These are phyloP conservation scores for Xenotilapia caudafasciata DNA, from an alignment of 2,113 vertebrate species.

Conservation along the genomic window DNA sequence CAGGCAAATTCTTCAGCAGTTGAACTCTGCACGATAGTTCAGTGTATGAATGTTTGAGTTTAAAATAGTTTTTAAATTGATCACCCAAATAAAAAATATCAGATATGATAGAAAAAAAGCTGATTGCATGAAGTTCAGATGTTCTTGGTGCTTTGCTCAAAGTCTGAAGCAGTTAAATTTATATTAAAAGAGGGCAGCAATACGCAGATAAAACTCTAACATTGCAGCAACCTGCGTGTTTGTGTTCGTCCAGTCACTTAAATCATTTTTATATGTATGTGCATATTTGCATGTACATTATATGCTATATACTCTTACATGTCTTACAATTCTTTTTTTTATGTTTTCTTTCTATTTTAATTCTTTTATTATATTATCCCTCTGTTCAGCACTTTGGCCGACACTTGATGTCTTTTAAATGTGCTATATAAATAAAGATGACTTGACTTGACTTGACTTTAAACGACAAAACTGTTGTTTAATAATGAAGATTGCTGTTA, in stretches of 20 bases:
- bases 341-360: no score
- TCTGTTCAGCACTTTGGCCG: no score
- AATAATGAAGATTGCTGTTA: neutral
- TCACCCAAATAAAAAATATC: neutral
- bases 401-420: no score
- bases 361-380: no score
- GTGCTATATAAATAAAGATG: no score
- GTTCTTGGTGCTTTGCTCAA: neutral
- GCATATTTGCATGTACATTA: no score
- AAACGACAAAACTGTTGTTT: neutral
- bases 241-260: neutral
- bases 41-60: neutral
- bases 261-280: neutral
- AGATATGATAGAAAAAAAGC: neutral
- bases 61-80: neutral
- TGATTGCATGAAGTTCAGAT: neutral
- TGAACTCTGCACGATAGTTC: neutral
- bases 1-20: neutral
- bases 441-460: no score
- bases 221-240: neutral
- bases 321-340: no score
- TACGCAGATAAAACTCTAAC: neutral
- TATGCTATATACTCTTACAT: no score
- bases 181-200: neutral
- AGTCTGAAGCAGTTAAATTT: neutral